phyloP scores from a whole-genome alignment of 2,797 vertebrate genomes.

The Gallinago solitaria region DNA sequence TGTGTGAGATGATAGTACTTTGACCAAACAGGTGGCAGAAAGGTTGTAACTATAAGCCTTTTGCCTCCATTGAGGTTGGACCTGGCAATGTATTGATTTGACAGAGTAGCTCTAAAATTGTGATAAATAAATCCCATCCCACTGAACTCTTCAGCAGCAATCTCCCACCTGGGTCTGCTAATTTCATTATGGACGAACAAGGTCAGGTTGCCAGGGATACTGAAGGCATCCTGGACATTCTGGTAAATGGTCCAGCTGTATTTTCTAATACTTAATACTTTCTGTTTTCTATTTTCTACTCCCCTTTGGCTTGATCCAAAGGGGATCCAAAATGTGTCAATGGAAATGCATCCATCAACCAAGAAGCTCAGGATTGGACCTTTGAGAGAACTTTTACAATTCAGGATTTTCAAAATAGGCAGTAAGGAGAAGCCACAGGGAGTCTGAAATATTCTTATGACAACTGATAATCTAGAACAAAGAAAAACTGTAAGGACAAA shows the following conservation, averaged over 20 bases:
- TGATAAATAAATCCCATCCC: constrained; percentile 28
- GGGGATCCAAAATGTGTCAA: background rate
- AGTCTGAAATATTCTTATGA: constrained; percentile 62
- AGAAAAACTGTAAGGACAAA: constrained; percentile 62
- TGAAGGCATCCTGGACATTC: background rate
- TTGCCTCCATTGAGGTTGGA: background rate
- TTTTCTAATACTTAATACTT: background rate
- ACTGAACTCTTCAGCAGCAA: background rate
- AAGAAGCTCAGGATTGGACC: background rate
- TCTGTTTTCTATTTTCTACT: background rate
- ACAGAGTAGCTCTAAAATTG: background rate
- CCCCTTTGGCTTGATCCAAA: background rate
- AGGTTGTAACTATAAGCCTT: background rate
- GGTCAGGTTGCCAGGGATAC: constrained; percentile 14
- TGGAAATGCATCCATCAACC: background rate
- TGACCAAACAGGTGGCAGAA: background rate
- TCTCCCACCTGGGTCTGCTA: background rate
- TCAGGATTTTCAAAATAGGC: constrained; percentile 39
- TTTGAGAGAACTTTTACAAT: background rate
- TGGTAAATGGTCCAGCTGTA: background rate
- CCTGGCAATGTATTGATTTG: background rate
- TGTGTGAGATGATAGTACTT: background rate
- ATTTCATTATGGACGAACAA: constrained; percentile 37
- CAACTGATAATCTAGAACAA: constrained; percentile 66
- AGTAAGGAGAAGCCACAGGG: background rate